A percentile compares a stretch with the other conserved stretches of the same genome.
Conservation (phyloP, 2,797 vertebrate genomes). For the Australoheros facetus region DNA sequence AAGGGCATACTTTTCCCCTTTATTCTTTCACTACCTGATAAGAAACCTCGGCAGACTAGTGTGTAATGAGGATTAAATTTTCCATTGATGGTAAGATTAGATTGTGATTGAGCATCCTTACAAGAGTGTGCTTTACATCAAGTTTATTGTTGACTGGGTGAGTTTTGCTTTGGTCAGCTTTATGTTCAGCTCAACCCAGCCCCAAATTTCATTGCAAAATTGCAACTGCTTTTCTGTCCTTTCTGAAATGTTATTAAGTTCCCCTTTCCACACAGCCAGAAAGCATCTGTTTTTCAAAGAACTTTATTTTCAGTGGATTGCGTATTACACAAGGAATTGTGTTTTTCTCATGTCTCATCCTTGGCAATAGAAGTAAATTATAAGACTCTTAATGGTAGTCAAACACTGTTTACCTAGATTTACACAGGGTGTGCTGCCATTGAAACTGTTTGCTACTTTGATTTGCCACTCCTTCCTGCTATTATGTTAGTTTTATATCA, state of each 20-base stretch:
- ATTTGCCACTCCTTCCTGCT: constrained; percentile 59
- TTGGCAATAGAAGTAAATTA: constrained; percentile 65
- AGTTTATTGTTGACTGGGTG: constrained; percentile 31
- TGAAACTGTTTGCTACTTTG: constrained; percentile 66
- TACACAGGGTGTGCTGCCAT: constrained; percentile 61
- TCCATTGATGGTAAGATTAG: constrained; percentile 58
- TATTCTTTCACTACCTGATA: constrained; percentile 84
- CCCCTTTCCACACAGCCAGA: constrained; percentile 2
- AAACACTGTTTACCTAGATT: constrained; percentile 72
- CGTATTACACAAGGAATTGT: constrained; percentile 39
- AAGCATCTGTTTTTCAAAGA: constrained; percentile 2
- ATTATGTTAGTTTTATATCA: constrained; percentile 71
- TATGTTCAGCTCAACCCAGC: neutral
- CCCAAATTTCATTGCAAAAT: constrained; percentile 12
- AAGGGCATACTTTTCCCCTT: constrained; percentile 86
- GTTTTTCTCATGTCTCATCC: constrained; percentile 47
- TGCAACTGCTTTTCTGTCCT: constrained; percentile 10
- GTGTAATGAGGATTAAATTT: constrained; percentile 78
- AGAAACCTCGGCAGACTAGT: constrained; percentile 70
- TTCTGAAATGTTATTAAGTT: constrained; percentile 13
- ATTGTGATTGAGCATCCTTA: constrained; percentile 46
- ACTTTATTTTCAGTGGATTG: constrained; percentile 10
- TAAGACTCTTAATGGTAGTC: constrained; percentile 67
- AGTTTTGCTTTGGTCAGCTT: constrained; percentile 21
- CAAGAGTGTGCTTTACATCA: constrained; percentile 29